Conservation (phyloP, 2,797 vertebrate species). For the Clarias laeviceps region DNA sequence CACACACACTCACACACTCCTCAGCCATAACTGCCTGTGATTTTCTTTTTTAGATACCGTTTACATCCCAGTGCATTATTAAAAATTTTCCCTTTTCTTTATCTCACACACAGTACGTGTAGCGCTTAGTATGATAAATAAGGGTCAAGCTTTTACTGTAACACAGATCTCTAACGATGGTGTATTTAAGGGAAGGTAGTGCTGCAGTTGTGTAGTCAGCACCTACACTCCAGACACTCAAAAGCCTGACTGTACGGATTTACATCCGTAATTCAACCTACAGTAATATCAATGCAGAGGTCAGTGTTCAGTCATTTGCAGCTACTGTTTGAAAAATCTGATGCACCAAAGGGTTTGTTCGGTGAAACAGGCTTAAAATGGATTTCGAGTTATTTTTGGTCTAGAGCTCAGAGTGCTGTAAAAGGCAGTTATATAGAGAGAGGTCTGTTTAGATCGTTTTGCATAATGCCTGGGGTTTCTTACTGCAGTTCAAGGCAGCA, state of each 20-base stretch:
- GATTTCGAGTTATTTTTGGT: background rate
- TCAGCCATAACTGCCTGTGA: conserved; percentile 21
- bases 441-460: background rate
- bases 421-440: background rate
- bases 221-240: background rate
- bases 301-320: no score
- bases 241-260: background rate
- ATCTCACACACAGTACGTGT: background rate
- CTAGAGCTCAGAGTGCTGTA: background rate
- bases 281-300: background rate
- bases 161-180: background rate
- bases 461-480: background rate
- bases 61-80: conserved; percentile 8
- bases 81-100: background rate
- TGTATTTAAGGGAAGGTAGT: background rate
- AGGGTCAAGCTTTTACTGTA: background rate
- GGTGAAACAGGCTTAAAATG: background rate
- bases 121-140: background rate
- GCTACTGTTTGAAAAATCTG: background rate
- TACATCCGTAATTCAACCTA: background rate
- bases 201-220: background rate
- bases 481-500: background rate
- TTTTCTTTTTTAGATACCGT: background rate
- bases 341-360: background rate
- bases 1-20: background rate